Conservation (phyloP, 2,888 invertebrate species). For the Nemotelus nigrinus region DNA sequence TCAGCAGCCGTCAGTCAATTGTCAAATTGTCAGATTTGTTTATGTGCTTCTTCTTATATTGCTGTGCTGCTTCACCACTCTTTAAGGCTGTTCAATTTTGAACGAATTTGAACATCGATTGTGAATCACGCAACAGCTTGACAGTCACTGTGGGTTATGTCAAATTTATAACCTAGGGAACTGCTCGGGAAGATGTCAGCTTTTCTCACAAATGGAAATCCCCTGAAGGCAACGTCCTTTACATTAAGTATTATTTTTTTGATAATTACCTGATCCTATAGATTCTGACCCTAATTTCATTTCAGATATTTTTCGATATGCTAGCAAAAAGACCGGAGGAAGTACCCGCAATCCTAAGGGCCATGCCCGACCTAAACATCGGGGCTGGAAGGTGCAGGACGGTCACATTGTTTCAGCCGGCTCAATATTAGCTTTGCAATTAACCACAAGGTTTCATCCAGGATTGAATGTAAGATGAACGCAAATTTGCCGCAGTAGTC, state of each 20-base stretch:
- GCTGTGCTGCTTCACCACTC: too few relatives aligned
- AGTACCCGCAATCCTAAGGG: constrained; percentile 76
- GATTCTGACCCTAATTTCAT: neutral
- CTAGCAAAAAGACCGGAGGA: constrained; percentile 79
- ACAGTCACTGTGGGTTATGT: neutral
- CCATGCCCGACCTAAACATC: constrained; percentile 77
- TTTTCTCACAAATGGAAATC: neutral
- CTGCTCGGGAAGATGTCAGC: neutral
- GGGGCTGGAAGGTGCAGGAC: constrained; percentile 82
- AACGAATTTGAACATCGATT: too few relatives aligned
- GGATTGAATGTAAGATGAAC: constrained; percentile 74
- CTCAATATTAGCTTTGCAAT: constrained; percentile 76
- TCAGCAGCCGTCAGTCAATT: neutral
- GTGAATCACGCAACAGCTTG: too few relatives aligned
- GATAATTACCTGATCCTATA: neutral
- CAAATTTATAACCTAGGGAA: neutral
- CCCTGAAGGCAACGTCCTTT: constrained; percentile 8
- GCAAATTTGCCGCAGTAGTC: neutral
- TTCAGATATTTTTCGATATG: constrained; percentile 66
- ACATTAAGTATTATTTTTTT: neutral
- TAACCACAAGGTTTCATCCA: constrained; percentile 78
- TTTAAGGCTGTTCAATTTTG: too few relatives aligned
- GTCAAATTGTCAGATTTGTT: constrained; percentile 6
- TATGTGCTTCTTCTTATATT: constrained; percentile 18
- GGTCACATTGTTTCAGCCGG: constrained; percentile 74